phyloP scores from a whole-genome alignment of 2,797 vertebrate species.

The Sebastes paucispinis region DNA sequence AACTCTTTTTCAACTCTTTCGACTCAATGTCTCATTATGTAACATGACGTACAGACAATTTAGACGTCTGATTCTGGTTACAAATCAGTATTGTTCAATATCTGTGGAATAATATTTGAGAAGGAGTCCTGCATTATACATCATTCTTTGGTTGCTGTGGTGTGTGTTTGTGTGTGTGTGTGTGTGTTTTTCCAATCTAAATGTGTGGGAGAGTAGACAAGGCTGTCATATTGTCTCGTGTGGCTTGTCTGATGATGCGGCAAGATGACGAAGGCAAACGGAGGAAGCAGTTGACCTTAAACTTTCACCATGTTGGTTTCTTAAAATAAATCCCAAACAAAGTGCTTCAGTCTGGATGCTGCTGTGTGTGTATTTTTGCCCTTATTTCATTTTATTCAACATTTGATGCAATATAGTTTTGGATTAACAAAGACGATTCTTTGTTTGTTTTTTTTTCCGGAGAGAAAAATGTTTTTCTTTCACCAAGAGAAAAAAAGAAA shows the following conservation, averaged over 20 bases:
- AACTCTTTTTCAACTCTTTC: no score
- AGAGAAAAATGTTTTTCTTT: background rate
- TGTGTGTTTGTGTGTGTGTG: background rate
- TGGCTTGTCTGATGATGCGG: conserved; percentile 9
- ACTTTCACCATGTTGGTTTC: conserved; percentile 10
- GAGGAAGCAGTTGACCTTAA: conserved; percentile 24
- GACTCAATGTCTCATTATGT: no score
- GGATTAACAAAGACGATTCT: background rate
- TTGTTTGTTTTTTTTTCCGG: background rate
- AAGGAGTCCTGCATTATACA: background rate
- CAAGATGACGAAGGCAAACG: background rate
- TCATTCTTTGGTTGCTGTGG: background rate
- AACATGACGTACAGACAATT: background rate
- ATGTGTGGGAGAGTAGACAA: background rate
- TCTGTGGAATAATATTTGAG: background rate
- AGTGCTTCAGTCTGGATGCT: background rate
- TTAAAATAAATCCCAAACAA: conserved; percentile 6
- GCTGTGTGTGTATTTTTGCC: background rate
- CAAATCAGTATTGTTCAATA: background rate
- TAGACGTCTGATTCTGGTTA: background rate
- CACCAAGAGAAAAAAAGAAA: background rate
- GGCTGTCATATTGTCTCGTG: background rate
- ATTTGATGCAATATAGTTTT: background rate
- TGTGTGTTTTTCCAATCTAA: background rate
- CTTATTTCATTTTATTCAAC: background rate